Base-by-base conservation (phyloP, 1,140 invertebrate species). In the Centruroides vittatus region DNA sequence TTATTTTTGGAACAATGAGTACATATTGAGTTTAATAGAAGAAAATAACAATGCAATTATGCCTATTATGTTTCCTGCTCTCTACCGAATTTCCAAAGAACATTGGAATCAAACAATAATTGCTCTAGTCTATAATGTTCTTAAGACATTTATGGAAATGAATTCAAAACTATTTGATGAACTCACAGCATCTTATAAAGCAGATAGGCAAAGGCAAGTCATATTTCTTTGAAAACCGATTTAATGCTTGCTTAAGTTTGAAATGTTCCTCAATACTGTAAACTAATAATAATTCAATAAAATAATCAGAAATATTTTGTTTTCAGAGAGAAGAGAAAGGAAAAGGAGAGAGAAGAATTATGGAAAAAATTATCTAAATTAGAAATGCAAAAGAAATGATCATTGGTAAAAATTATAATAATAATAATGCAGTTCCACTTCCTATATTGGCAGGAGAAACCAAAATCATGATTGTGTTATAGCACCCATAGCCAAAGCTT, bases 71-170 rank as follows among this genome's bases (percentile, higher is more conserved):
- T 96, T 94, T 78, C 94, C 95, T 53, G 88, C 93, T 65, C 79
- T 99, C 64, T 98, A 98, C 76, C 88, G 87, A 70, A 96, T 94
- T 76, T 96, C 92, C 35, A 95, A 98, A 76, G 91, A 89, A 70
- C 96, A 99, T 75, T 99, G 96, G 96, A 99, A 99, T 78, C 98
- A 98, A 80, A 99, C 95, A 51, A 99, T 99, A 69, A 93, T 98
- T 74, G 96, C 96, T 61, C 81, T 99, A 60, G 97, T 99, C 68
- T 99, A 99, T 75, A 99, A 99, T 81, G 95, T 95, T n/a, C 80
- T 99, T 48, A 99, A 99, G 73, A 77, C 98, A 35, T 97, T 99
- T 72, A 99, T 98, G 93, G 96, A 99, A 77, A 98, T 99, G 89
- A 98, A 99, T 79, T 95, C 98, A 76, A 97, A 94, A 73, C 79